phyloP scores from a whole-genome alignment of 2,113 vertebrate genomes.

The Cephalopholis sonnerati region DNA sequence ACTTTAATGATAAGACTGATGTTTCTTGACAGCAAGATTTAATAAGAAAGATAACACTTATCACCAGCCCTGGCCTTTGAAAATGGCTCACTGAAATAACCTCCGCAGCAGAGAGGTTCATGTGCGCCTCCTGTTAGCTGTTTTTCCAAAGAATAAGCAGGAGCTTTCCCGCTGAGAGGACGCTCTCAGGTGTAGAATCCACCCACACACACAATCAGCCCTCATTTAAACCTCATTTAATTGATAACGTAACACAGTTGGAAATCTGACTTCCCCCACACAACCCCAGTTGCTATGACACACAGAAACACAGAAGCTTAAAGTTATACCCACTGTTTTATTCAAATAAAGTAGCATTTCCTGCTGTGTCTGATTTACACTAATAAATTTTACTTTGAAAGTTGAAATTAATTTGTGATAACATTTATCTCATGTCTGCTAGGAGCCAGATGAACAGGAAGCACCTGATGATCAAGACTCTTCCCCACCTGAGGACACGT shows the following conservation, averaged over 20 bases:
- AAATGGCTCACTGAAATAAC: neutral
- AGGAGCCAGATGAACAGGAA: constrained; percentile 99
- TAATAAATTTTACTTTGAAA: neutral
- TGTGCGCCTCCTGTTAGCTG: constrained; percentile 14
- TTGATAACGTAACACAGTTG: constrained; percentile 20
- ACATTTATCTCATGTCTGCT: constrained; percentile 54
- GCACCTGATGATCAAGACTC: constrained; percentile 97
- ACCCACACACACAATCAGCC: constrained; percentile 43
- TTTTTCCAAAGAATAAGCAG: constrained; percentile 9
- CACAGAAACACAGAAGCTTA: constrained; percentile 25
- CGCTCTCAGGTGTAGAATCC: constrained; percentile 38
- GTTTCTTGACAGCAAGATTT: neutral
- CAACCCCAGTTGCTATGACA: neutral
- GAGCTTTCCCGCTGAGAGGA: constrained; percentile 15
- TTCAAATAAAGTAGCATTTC: constrained; percentile 36
- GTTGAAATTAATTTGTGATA: constrained; percentile 24
- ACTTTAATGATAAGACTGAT: constrained; percentile 2
- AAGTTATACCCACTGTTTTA: constrained; percentile 14
- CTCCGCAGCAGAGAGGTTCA: constrained; percentile 9
- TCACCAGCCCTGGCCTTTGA: neutral
- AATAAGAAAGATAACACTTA: neutral
- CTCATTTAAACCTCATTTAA: constrained; percentile 45
- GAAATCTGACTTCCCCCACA: constrained; percentile 29
- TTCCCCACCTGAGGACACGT: constrained; percentile 97
- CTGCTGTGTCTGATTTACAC: constrained; percentile 13